Evolutionary conservation across 2,888 invertebrate species (phyloP).

Genomic region (Parnassius orleans): DNA sequence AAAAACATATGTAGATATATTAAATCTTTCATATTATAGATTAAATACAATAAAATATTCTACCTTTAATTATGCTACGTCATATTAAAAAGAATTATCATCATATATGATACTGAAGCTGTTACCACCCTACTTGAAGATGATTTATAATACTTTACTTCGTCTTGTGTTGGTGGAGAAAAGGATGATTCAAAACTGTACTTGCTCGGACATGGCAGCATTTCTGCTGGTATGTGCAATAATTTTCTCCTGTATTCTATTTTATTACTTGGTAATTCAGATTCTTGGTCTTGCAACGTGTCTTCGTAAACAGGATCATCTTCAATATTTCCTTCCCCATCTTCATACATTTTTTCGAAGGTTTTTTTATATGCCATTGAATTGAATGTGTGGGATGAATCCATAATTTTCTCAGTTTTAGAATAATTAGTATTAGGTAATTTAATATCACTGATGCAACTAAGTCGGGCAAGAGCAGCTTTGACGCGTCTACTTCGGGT

Average conservation of each 20-base stretch:
- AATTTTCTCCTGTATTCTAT: slow-evolving; percentile 61
- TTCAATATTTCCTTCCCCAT: slow-evolving; percentile 52
- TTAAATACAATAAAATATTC: too few species aligned
- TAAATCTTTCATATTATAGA: too few species aligned
- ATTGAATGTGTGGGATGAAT: slow-evolving; percentile 16
- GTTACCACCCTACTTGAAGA: slow-evolving; percentile 46
- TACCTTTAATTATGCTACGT: not conserved
- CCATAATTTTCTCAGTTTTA: slow-evolving; percentile 46
- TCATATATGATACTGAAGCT: slow-evolving; percentile 12
- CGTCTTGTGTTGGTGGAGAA: slow-evolving; percentile 71
- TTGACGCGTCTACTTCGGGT: slow-evolving; percentile 86
- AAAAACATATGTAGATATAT: too few species aligned
- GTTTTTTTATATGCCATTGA: slow-evolving; percentile 33
- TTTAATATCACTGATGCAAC: slow-evolving; percentile 83
- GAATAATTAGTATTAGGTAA: slow-evolving; percentile 44
- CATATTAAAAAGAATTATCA: not conserved
- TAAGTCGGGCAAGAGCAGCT: slow-evolving; percentile 84
- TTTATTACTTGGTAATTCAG: slow-evolving; percentile 51
- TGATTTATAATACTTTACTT: slow-evolving; percentile 70
- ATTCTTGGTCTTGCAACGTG: slow-evolving; percentile 67
- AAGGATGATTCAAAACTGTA: slow-evolving; percentile 61
- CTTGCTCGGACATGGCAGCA: slow-evolving; percentile 66
- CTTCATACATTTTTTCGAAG: slow-evolving; percentile 56
- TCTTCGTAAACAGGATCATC: slow-evolving; percentile 65
- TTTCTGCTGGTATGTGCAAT: slow-evolving; percentile 61